Conservation (phyloP, 2,113 vertebrate genomes). For the Lophotis ruficrista region DNA sequence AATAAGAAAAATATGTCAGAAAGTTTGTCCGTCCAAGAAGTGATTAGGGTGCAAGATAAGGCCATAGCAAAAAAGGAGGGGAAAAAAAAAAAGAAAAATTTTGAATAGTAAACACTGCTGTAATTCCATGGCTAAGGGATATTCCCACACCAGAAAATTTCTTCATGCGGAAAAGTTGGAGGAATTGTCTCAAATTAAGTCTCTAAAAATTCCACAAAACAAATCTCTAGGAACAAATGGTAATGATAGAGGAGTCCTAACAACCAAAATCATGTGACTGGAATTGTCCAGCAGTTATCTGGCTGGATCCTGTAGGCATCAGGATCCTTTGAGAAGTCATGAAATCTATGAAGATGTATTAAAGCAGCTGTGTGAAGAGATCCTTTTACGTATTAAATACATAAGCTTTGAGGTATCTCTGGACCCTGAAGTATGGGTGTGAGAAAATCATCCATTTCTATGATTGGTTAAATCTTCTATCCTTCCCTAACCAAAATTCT, state of each 20-base stretch:
- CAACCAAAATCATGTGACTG: not conserved
- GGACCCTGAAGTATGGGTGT: not conserved
- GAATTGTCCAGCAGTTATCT: not conserved
- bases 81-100: accelerated
- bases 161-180: not conserved
- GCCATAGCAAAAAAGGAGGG: not conserved
- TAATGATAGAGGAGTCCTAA: not conserved
- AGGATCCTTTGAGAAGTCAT: not conserved
- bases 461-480: not conserved
- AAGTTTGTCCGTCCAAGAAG: not conserved
- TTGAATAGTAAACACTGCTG: too few species aligned
- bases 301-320: not conserved
- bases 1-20: not conserved
- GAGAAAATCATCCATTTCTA: not conserved
- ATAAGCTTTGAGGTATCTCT: not conserved
- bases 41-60: not conserved
- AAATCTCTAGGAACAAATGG: not conserved
- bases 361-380: not conserved
- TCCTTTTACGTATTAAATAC: not conserved
- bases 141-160: not conserved
- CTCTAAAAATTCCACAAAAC: not conserved
- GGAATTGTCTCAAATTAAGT: not conserved
- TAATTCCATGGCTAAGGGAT: not conserved
- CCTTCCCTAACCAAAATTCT: not conserved
- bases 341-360: not conserved